phyloP scores from a whole-genome alignment of 2,113 vertebrate genomes.

The Gyps fulvus region DNA sequence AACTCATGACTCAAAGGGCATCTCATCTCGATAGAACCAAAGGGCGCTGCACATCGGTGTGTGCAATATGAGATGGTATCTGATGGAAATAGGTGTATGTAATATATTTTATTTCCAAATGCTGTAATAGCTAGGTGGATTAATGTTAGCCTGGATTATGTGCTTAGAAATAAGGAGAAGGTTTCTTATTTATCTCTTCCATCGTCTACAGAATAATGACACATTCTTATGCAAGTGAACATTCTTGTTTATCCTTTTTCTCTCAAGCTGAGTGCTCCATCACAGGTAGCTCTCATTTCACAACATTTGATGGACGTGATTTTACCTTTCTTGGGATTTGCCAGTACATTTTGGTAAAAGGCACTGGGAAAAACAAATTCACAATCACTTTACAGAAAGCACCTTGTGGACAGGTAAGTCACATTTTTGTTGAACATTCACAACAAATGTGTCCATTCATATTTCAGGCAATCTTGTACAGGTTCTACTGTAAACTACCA shows the following conservation, averaged over 20 bases:
- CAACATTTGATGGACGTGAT: constrained; percentile 93
- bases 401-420: constrained; percentile 87
- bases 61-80: neutral
- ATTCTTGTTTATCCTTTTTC: neutral
- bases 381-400: constrained; percentile 89
- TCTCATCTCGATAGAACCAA: neutral
- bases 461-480: neutral
- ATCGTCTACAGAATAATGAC: neutral
- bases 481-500: neutral
- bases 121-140: neutral
- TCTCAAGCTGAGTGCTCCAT: constrained; percentile 88
- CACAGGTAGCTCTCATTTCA: constrained; percentile 89
- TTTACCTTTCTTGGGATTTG: constrained; percentile 92
- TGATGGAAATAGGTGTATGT: neutral
- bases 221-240: neutral
- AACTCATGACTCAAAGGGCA: neutral
- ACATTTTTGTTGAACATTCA: neutral
- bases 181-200: neutral
- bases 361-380: constrained; percentile 87
- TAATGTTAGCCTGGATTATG: neutral
- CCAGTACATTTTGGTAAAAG: constrained; percentile 93
- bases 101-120: neutral
- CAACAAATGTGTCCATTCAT: neutral
- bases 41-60: neutral
- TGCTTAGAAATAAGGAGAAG: neutral